Conservation (phyloP, 2,888 invertebrate genomes). For the Neuroscelio doddi region DNA sequence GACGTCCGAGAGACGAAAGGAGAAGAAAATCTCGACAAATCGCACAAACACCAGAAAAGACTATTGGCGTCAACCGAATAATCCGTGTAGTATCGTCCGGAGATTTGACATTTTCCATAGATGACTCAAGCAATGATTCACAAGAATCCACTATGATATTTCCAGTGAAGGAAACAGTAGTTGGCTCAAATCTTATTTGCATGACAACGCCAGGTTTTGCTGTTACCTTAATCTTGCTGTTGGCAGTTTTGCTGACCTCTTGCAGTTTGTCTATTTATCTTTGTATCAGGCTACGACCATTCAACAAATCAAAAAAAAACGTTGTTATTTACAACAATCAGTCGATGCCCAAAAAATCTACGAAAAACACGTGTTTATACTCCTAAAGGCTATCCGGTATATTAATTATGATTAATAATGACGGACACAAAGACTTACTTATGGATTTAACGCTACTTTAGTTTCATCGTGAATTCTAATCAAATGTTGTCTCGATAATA, state of each 20-base stretch:
- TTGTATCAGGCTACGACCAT: slow-evolving; percentile 85
- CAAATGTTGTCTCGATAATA: not conserved
- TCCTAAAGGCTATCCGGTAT: slow-evolving; percentile 67
- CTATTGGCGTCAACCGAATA: slow-evolving; percentile 90
- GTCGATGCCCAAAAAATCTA: slow-evolving; percentile 61
- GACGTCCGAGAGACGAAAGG: slow-evolving; percentile 82
- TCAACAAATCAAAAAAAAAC: slow-evolving; percentile 75
- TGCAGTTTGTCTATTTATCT: slow-evolving; percentile 90
- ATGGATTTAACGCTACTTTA: not conserved
- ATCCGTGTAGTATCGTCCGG: slow-evolving; percentile 94
- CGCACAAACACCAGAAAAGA: slow-evolving; percentile 76
- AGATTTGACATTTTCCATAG: slow-evolving; percentile 88
- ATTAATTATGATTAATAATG: not conserved
- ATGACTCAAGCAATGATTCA: slow-evolving; percentile 77
- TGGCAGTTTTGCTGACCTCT: slow-evolving; percentile 87
- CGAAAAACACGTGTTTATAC: slow-evolving; percentile 79
- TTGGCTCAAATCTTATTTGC: slow-evolving; percentile 80
- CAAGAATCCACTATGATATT: slow-evolving; percentile 80
- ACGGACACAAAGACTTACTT: not conserved
- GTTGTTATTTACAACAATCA: slow-evolving; percentile 65
- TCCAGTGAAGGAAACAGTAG: slow-evolving; percentile 73
- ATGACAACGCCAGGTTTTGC: slow-evolving; percentile 97
- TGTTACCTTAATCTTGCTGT: slow-evolving; percentile 86
- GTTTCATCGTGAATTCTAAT: not conserved
- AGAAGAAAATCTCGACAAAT: slow-evolving; percentile 78